Evolutionary conservation across 2,797 vertebrate genomes (phyloP).

Genomic region (Gadopsis marmoratus): DNA sequence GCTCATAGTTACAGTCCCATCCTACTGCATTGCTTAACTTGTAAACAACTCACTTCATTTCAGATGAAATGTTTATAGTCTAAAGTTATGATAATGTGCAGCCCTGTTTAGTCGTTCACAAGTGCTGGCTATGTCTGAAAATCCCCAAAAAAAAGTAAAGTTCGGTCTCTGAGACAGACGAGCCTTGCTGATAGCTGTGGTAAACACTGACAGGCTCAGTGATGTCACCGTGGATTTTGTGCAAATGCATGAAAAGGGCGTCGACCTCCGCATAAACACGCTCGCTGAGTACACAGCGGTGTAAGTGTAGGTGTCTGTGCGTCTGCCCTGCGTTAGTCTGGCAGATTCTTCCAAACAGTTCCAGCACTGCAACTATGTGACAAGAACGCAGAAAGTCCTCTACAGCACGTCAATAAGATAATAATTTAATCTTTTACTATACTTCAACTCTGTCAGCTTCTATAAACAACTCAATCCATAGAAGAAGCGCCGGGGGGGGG

Average conservation of each 20-base stretch:
- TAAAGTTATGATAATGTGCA: constrained; percentile 39
- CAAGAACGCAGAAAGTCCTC: constrained; percentile 16
- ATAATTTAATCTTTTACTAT: constrained; percentile 21
- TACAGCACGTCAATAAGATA: neutral
- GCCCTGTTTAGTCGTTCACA: constrained; percentile 43
- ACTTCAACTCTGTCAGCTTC: constrained; percentile 34
- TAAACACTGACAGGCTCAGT: constrained; percentile 51
- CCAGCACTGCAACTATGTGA: constrained; percentile 16
- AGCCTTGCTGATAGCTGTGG: constrained; percentile 56
- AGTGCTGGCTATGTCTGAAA: constrained; percentile 39
- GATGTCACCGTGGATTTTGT: constrained; percentile 56
- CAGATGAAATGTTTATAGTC: constrained; percentile 66
- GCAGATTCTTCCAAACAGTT: constrained; percentile 21
- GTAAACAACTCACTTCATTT: constrained; percentile 66
- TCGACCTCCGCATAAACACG: constrained; percentile 52
- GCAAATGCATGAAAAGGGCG: constrained; percentile 50
- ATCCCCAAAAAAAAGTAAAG: neutral
- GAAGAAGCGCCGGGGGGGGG: constrained; percentile 15
- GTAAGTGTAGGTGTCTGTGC: constrained; percentile 52
- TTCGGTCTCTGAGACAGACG: constrained; percentile 21
- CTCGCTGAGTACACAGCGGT: constrained; percentile 19
- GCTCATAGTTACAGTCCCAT: constrained; percentile 36
- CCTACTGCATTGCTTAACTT: constrained; percentile 44
- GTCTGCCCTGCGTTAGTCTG: constrained; percentile 51
- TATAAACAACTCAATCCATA: constrained; percentile 25